phyloP scores from a whole-genome alignment of 2,888 invertebrate species.

The Willowsia nigromaculata region DNA sequence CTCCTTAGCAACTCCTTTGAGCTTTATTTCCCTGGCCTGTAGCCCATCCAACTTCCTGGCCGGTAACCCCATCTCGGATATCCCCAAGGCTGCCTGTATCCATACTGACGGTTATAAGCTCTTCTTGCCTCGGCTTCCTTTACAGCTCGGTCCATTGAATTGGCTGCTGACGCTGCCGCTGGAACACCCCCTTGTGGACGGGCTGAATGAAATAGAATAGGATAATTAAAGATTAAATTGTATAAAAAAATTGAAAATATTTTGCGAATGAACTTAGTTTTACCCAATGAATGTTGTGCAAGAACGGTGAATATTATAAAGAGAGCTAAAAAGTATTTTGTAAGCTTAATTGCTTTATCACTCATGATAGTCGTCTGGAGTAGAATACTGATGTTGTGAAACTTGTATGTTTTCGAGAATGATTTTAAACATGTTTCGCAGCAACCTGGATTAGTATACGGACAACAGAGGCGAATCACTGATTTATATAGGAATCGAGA shows the following conservation, averaged over 20 bases:
- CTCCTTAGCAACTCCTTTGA: neutral
- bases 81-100: neutral
- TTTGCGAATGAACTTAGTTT: neutral
- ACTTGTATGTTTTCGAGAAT: neutral
- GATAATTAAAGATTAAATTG: neutral
- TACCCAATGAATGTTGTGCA: neutral
- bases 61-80: slow-evolving; percentile 6
- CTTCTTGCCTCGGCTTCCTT: neutral
- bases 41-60: neutral
- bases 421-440: neutral
- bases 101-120: neutral
- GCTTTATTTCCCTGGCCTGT: neutral
- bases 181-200: neutral
- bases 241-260: neutral
- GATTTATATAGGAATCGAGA: neutral
- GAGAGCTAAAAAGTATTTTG: neutral
- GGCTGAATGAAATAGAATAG: neutral
- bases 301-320: neutral
- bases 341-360: neutral
- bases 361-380: neutral
- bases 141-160: too few relatives aligned
- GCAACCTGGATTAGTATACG: neutral
- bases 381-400: neutral
- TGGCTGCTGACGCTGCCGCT: neutral
- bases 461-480: neutral